Base-by-base conservation (phyloP, 2,797 vertebrate species). In the Coregonus suidteri region DNA sequence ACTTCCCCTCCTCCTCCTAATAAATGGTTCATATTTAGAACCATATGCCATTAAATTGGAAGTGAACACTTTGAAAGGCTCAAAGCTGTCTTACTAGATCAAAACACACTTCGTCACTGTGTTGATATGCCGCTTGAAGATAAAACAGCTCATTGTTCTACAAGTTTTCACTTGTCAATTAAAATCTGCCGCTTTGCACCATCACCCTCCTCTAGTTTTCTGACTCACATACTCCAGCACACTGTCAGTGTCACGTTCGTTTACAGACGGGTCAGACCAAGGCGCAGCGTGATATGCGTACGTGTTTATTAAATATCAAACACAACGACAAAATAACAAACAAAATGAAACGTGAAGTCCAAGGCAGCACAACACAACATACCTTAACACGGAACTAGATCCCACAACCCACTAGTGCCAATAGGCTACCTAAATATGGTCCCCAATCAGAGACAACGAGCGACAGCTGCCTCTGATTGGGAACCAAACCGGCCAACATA, bases 71-170 rank as follows among this genome's bases (percentile, higher is more conserved):
- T 66, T 14, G 11, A 15, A 2, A 52, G 76, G 20, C 35, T 59
- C 16, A 56, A 69, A 72, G 59, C 75, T 71, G 59, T 76, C 18
- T 30, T 34, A 75, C 65, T 4, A 47, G 69, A 64, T 76, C 51
- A 79, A 75, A 65, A n/a, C n/a, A 18, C 4, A 79, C n/a, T 59
- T 80, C 54, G 0, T 68, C 35, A 30, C 47, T 69, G 9, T 74
- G 20, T 77, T 77, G 30, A 71, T 78, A 53, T 69, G 64, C 77
- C 5, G 67, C 16, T 66, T 80, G 54, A 47, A 71, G 31, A 78
- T 75, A 16, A 70, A 62, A 30, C 74, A 14, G 62, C 9, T 73
- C 79, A 15, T 52, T 25, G 13, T 77, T 65, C 54, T 52, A 69
- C 18, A 62, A n/a, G 30, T n/a, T 73, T 68, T 54, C 69, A 34